Evolutionary conservation across 2,888 invertebrate genomes (phyloP).

Genomic region (Siphlonurus alternatus): DNA sequence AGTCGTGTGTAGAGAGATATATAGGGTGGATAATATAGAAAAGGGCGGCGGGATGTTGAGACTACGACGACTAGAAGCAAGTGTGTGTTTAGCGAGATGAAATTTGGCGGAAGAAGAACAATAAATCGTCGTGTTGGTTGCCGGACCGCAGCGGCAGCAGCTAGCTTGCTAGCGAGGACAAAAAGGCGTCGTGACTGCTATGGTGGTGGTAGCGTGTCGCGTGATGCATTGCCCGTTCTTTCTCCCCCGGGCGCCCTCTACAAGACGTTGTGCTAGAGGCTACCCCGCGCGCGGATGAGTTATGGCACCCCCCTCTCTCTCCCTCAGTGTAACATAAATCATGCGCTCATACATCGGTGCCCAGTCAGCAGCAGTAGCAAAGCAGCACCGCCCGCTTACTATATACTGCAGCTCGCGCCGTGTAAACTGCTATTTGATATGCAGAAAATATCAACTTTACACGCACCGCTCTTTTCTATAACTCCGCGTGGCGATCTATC

Average conservation of each 20-base stretch:
- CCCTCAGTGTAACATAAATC: neutral
- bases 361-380: neutral
- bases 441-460: neutral
- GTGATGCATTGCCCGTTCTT: neutral
- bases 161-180: no score
- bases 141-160: neutral
- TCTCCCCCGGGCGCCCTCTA: neutral
- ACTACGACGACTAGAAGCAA: no score
- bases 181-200: neutral
- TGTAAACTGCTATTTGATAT: conserved; percentile 1
- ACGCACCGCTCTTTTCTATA: neutral
- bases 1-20: neutral
- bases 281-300: neutral
- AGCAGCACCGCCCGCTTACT: neutral
- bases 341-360: neutral
- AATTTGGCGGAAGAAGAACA: neutral
- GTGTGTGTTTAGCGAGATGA: neutral
- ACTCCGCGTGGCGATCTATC: neutral
- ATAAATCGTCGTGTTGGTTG: neutral
- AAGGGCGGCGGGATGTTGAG: no score
- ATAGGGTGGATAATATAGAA: no score
- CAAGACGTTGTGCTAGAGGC: neutral
- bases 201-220: neutral
- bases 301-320: neutral
- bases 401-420: no score